Base-by-base conservation (phyloP, 2,797 vertebrate species). In the Cyclopterus lumpus region DNA sequence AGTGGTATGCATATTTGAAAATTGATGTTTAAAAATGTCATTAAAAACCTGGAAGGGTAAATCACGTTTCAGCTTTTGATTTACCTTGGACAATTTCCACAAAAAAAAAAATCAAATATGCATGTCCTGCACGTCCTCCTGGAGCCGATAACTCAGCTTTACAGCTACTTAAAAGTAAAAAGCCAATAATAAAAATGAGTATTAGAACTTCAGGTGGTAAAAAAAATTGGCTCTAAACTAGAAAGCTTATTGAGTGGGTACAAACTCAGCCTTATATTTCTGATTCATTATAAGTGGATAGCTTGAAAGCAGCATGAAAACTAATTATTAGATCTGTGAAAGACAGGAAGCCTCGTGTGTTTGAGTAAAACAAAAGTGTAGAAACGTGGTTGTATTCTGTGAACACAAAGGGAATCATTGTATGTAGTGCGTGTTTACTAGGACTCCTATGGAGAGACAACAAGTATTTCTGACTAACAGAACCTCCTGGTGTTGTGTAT, bases 111-210 rank as follows among this genome's bases (percentile, higher is more conserved):
- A 61, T 75, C 62, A 38, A 83, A 86, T 84, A 42, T 73, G 75
- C 38, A 75, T 86, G 84, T 72, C 54, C 68, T 73, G 51, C 81
- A 88, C 55, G 64, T 84, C 55, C 57, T 51, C 44, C 51, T 24
- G 28, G 30, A 68, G 57, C 40, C 54, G 40, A 66, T 68, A 67
- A 80, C 81, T 84, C 70, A 79, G 75, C 75, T 86, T 91, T 67
- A 84, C 58, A 77, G 79, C 73, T 74, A 70, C 62, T 73, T 76
- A 63, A 75, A 84, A 72, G 48, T 68, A 24, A 76, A 86, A 86
- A 85, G 61, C 71, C 71, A 85, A 82, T 84, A 86, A 76, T 70
- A n/a, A 78, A 80, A 86, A 77, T 46, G 58, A 76, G 65, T 28
- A 63, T 78, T 63, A 59, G 38, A 76, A 82, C 30, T 75, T 65